Percentiles rank a stretch among this genome's conserved stretches.
Evolutionary conservation across 2,113 vertebrate genomes (phyloP).

Genomic region (Arothron firmamentum): DNA sequence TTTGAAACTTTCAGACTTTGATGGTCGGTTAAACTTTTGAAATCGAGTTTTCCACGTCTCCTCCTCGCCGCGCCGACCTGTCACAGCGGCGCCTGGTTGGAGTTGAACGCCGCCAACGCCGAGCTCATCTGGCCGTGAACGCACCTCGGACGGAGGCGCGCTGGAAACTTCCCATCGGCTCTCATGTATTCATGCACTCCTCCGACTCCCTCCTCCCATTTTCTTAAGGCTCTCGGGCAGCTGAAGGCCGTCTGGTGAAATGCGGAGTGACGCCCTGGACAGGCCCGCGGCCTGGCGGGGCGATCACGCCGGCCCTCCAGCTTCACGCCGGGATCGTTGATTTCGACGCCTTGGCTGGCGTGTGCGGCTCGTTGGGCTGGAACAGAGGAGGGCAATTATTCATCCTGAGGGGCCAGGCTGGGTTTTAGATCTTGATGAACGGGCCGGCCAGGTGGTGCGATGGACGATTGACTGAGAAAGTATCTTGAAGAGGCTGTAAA

Average conservation of each 20-base stretch:
- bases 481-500: no score
- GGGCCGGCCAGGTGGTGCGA: no score
- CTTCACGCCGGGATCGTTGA: no score
- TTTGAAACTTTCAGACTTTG: not conserved
- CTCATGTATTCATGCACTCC: conserved; percentile 29
- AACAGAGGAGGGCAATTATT: no score
- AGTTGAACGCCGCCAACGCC: no score
- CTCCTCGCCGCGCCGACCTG: conserved; percentile 5
- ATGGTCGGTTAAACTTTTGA: no score
- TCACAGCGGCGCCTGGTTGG: conserved; percentile 1
- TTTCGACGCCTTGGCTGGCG: no score
- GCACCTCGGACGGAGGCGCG: conserved; percentile 47
- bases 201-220: not conserved
- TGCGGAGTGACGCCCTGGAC: conserved; percentile 45
- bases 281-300: conserved; percentile 29
- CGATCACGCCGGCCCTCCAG: conserved; percentile 22
- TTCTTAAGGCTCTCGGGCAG: not conserved
- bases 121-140: conserved; percentile 34
- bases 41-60: not conserved
- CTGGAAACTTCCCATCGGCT: conserved; percentile 15
- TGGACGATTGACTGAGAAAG: no score
- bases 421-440: no score
- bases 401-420: no score
- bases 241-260: conserved; percentile 30
- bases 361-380: no score